Evolutionary conservation across 2,888 invertebrate genomes (phyloP).

Genomic region (Drosophila infuscata): DNA sequence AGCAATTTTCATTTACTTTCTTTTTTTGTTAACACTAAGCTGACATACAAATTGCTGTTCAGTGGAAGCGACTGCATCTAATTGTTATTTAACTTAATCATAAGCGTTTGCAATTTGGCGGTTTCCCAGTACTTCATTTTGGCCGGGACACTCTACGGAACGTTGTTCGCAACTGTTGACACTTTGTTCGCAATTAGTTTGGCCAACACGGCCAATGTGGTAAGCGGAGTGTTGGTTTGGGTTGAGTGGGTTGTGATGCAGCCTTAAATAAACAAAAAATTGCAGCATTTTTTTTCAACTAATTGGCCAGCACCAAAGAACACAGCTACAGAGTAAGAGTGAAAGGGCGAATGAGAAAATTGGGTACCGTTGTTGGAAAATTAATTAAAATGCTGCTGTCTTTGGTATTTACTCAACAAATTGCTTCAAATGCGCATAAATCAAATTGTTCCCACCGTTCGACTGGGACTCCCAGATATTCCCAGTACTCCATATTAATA

Average conservation of each 20-base stretch:
- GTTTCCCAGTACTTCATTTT: slow-evolving; percentile 3
- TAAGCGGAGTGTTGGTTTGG: slow-evolving; percentile 23
- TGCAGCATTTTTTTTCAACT: slow-evolving; percentile 60
- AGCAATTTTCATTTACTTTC: not conserved
- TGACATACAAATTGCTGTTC: slow-evolving; percentile 8
- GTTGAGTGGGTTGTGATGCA: slow-evolving; percentile 29
- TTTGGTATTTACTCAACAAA: slow-evolving; percentile 77
- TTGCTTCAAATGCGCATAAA: slow-evolving; percentile 78
- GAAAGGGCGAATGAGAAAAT: slow-evolving; percentile 1
- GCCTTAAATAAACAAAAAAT: slow-evolving; percentile 62
- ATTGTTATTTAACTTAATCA: slow-evolving; percentile 75
- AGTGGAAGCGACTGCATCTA: slow-evolving; percentile 55
- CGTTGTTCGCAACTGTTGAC: slow-evolving; percentile 64
- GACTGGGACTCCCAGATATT: slow-evolving; percentile 28
- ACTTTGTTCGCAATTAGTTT: slow-evolving; percentile 76
- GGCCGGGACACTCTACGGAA: slow-evolving; percentile 13
- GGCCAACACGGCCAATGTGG: slow-evolving; percentile 7
- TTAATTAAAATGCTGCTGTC: slow-evolving; percentile 76
- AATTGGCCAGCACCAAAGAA: slow-evolving; percentile 59
- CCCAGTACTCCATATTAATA: not conserved
- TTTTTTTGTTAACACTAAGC: not conserved
- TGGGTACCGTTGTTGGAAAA: slow-evolving; percentile 40
- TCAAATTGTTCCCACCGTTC: slow-evolving; percentile 76
- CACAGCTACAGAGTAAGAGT: slow-evolving; percentile 3
- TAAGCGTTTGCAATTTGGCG: slow-evolving; percentile 63